Evolutionary conservation across 2,888 invertebrate genomes (phyloP).

Genomic region (Epirrita christyi): DNA sequence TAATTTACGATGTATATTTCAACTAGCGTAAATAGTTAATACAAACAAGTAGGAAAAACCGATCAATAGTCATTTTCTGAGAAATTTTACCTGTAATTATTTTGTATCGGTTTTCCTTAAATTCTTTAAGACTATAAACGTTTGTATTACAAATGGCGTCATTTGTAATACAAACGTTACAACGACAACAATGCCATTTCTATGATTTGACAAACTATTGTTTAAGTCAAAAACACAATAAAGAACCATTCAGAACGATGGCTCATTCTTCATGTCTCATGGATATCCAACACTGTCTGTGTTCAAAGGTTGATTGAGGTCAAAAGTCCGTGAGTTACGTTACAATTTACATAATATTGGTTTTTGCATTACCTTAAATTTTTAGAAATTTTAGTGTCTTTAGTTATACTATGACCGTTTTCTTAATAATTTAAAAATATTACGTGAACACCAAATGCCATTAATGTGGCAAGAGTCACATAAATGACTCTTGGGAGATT

Average conservation of each 20-base stretch:
- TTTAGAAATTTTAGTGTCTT: slow-evolving; percentile 15
- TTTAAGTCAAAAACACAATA: not conserved
- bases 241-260: slow-evolving; percentile 1
- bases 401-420: slow-evolving; percentile 22
- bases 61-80: slow-evolving; percentile 1
- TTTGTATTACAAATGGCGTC: not conserved
- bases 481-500: no score
- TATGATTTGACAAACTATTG: slow-evolving; percentile 4
- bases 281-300: slow-evolving; percentile 9
- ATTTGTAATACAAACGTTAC: slow-evolving; percentile 5
- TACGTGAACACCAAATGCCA: slow-evolving; percentile 18
- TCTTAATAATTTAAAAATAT: slow-evolving; percentile 28
- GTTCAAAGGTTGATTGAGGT: slow-evolving; percentile 9
- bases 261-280: not conserved
- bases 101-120: slow-evolving; percentile 6
- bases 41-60: not conserved
- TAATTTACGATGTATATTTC: not conserved
- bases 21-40: not conserved
- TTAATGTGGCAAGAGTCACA: slow-evolving; percentile 16
- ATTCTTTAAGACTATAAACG: not conserved
- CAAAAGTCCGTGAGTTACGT: slow-evolving; percentile 12
- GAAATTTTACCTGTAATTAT: slow-evolving; percentile 5
- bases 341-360: slow-evolving; percentile 8
- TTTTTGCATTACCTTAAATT: slow-evolving; percentile 19
- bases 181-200: not conserved